Percentiles rank a stretch among this genome's conserved stretches.
Conservation (phyloP, 2,797 vertebrate genomes). For the Phoeniculus purpureus region DNA sequence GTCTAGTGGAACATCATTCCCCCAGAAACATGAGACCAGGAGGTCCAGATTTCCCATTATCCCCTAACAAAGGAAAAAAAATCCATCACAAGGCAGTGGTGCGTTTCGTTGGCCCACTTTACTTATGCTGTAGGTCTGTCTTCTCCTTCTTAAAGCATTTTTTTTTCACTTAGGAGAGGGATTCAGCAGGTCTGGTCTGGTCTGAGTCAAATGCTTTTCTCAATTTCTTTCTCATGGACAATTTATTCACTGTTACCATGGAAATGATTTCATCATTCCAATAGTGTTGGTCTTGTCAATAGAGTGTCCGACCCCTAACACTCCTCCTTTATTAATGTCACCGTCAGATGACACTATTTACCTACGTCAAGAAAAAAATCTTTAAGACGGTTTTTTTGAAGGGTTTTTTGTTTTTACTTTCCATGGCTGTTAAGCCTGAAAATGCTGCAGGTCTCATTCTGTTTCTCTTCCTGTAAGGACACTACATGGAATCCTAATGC, state of each 20-base stretch:
- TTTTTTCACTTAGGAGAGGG: neutral
- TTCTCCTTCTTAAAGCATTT: neutral
- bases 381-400: neutral
- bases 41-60: neutral
- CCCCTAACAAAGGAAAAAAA: neutral
- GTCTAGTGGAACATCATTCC: neutral
- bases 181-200: slow-evolving; percentile 25
- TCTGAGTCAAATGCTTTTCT: slow-evolving; percentile 38
- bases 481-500: neutral
- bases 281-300: slow-evolving; percentile 25
- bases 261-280: slow-evolving; percentile 57
- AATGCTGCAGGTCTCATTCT: neutral
- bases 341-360: neutral
- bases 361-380: neutral
- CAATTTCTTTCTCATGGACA: neutral
- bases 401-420: neutral
- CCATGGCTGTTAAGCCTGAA: neutral
- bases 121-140: neutral
- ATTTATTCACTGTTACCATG: slow-evolving; percentile 67
- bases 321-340: slow-evolving; percentile 6
- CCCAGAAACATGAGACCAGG: neutral
- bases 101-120: neutral
- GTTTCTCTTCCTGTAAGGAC: neutral
- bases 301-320: neutral
- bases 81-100: neutral